Percentiles rank a stretch among this genome's conserved stretches.
Conservation (phyloP, 2,113 vertebrate genomes). For the Merops nubicus region DNA sequence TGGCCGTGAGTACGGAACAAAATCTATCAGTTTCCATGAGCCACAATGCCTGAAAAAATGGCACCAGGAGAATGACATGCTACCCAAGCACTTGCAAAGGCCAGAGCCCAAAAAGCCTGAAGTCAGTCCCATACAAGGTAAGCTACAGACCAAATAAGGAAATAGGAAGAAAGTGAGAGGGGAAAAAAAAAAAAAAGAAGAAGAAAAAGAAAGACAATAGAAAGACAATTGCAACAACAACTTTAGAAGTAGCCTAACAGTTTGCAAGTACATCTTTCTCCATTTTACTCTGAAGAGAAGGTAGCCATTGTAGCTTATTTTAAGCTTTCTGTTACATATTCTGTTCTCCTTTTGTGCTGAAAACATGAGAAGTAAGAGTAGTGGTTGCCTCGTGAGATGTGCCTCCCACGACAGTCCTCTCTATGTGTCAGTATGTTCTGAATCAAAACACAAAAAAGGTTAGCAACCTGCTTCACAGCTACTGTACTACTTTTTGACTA, state of each 20-base stretch:
- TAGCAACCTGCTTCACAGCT: neutral
- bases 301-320: neutral
- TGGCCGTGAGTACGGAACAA: conserved; percentile 78
- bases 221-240: no score
- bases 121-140: conserved; percentile 67
- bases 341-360: neutral
- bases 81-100: conserved; percentile 75
- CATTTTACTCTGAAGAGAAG: neutral
- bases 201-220: no score
- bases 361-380: neutral
- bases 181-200: neutral
- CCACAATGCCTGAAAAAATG: conserved; percentile 82
- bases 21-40: conserved; percentile 79
- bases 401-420: neutral
- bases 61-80: conserved; percentile 75
- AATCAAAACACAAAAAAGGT: neutral
- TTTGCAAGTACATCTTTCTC: neutral
- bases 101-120: conserved; percentile 75
- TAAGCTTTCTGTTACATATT: neutral
- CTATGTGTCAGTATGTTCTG: neutral
- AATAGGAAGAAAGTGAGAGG: neutral
- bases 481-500: neutral
- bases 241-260: neutral
- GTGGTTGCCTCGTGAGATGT: neutral
- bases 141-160: conserved; percentile 2